Base-by-base conservation (phyloP, 2,888 invertebrate genomes). In the Eulithis prunata region DNA sequence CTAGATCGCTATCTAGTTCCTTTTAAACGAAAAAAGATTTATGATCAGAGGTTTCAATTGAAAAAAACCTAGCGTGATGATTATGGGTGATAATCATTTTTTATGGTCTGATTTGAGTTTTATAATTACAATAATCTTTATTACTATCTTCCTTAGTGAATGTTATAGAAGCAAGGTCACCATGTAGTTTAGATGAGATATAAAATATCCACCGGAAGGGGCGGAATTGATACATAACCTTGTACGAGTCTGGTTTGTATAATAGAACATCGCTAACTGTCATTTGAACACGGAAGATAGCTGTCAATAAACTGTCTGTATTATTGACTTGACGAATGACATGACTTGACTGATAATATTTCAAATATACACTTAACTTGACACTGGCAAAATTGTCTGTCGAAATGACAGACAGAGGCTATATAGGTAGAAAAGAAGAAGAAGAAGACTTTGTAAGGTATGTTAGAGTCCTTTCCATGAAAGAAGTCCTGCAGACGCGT, bases 231-330 rank as follows among this genome's bases (percentile, higher is more conserved):
- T 75, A 67, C 55, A 68, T 78, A 71, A 77, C 88, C 89, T 88
- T 86, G 85, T 75, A 57, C 70, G 62, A 73, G 78, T 71, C 75
- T 77, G 74, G 77, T 77, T 62, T 57, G 54, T 67, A 58, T 38
- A 38, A 8, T 38, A 3, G 5, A 5, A 38, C 46, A 62, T 53
- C 41, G 32, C 55, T 55, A 8, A 28, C 58, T 61, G 45, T 69
- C 70, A 71, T 71, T 70, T 75, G 72, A 80, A 82, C 79, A 78
- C 78, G 82, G 79, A 84, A 86, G 84, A 84, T 82, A 86, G 77
- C 78, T 81, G 74, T 74, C 83, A 86, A 77, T 77, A 78, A 73
- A 72, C 73, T 81, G 79, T 81, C 83, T 78, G 80, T 78, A 80
- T 80, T 72, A 57, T 65, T 67, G 68, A 71, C 66, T 66, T 70